Base-by-base conservation (phyloP, 1,140 invertebrate genomes). In the Drosophila baimaii region DNA sequence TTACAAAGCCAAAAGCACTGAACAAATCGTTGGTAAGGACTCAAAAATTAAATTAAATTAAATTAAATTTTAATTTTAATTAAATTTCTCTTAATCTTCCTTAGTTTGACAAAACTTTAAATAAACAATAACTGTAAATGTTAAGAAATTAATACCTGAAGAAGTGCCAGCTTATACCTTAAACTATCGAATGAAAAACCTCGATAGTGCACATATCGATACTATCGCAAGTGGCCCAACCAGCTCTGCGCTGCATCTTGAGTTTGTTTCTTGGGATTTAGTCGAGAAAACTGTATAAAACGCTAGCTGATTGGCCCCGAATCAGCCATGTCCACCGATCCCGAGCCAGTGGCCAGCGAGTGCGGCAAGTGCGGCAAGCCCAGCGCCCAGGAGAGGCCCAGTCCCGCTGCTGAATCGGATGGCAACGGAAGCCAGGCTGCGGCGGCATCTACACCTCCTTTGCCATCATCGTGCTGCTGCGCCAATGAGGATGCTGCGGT, bases 331-430 rank as follows among this genome's bases (percentile, higher is more conserved):
- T 57, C 71, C 49, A 52, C 41, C 41, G 73, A 77, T 21, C 35
- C 54, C 17, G 39, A 77, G 25, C 39, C 25, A 5, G n/a, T 62
- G 44, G 12, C 49, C 13, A 33, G 55, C 23, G 63, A 73, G 62
- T 77, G 71, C 66, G 52, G 46, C 46, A 81, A 79, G 41, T 74
- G 78, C 59, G 47, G 52, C 29, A 41, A 71, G 15, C 9, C 46
- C 21, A 47, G 33, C 10, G 23, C 35, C 25, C 43, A 17, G 49
- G 56, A 61, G 6, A 27, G 19, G 15, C 25, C 37, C 13, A 31
- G 9, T 5, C 46, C 44, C 29, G 27, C 29, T 6, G 13, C 57
- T 31, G 57, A 74, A 33, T 25, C 51, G 37, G 47, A 33, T 8
- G 49, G 27, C 17, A 52, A 25, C 10, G 39, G 9, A 15, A 33